A percentile compares a stretch with the other conserved stretches of the same genome.
phyloP scores from a whole-genome alignment of 2,113 vertebrate species.

The Ciconia maguari region DNA sequence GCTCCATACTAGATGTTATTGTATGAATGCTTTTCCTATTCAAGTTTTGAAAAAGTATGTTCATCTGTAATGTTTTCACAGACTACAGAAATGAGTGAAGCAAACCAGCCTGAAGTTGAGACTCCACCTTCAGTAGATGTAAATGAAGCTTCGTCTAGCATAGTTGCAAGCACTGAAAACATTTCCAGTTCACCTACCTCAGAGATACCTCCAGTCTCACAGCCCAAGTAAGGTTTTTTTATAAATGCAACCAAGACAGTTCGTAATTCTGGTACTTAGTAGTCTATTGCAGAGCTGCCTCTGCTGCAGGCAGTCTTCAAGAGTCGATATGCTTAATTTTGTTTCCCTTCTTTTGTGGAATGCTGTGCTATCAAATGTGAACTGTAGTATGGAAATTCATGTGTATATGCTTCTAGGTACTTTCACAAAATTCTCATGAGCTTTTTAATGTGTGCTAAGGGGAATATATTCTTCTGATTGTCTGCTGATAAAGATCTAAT shows the following conservation, averaged over 20 bases:
- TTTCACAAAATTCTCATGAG: not conserved
- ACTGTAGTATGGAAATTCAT: not conserved
- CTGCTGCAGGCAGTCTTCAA: not conserved
- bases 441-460: not conserved
- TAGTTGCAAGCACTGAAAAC: conserved; percentile 75
- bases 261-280: not conserved
- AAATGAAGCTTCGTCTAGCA: conserved; percentile 66
- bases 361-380: not conserved
- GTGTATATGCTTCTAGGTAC: not conserved
- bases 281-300: not conserved
- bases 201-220: conserved; percentile 74
- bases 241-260: not conserved
- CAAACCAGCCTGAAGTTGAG: conserved; percentile 54
- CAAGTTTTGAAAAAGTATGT: not conserved
- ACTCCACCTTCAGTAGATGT: conserved; percentile 54
- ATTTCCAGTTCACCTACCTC: conserved; percentile 88
- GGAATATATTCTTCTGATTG: not conserved
- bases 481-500: not conserved
- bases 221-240: conserved; percentile 79
- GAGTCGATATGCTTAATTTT: not conserved
- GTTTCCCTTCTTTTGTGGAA: not conserved
- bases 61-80: conserved; percentile 50
- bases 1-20: not conserved
- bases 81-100: conserved; percentile 48
- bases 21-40: not conserved